Evolutionary conservation across 2,888 invertebrate genomes (phyloP).

Genomic region (Callinectes sapidus): DNA sequence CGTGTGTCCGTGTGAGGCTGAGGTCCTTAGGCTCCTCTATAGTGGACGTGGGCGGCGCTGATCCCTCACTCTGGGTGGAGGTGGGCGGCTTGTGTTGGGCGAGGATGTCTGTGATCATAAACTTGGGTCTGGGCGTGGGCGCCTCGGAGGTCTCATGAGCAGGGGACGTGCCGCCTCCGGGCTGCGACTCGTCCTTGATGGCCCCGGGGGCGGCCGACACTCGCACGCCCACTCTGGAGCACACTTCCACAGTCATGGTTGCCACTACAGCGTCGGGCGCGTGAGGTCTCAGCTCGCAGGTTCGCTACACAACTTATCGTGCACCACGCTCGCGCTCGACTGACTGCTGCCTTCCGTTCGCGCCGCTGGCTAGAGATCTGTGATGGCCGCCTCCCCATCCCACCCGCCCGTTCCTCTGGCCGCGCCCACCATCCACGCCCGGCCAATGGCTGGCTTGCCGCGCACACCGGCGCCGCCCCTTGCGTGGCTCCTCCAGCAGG

Average conservation of each 20-base stretch:
- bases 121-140: constrained; percentile 72
- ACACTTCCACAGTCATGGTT: constrained; percentile 67
- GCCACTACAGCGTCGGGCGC: constrained; percentile 34
- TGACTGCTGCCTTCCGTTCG: constrained; percentile 46
- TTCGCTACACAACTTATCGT: constrained; percentile 36
- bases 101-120: constrained; percentile 73
- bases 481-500: constrained; percentile 43
- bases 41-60: constrained; percentile 47
- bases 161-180: constrained; percentile 56
- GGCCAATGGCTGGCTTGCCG: background rate
- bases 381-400: constrained; percentile 58
- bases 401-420: constrained; percentile 43
- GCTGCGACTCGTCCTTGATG: constrained; percentile 59
- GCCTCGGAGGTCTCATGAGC: constrained; percentile 68
- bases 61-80: constrained; percentile 45
- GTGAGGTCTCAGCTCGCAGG: constrained; percentile 29
- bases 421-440: constrained; percentile 26
- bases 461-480: constrained; percentile 14
- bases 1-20: constrained; percentile 58
- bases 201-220: constrained; percentile 62
- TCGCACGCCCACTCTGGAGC: constrained; percentile 62
- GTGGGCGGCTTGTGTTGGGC: constrained; percentile 57
- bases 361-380: constrained; percentile 44
- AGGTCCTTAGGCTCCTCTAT: constrained; percentile 61
- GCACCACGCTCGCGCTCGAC: constrained; percentile 59